Conservation (phyloP, 2,888 invertebrate species). For the Pristionchus arcanus region DNA sequence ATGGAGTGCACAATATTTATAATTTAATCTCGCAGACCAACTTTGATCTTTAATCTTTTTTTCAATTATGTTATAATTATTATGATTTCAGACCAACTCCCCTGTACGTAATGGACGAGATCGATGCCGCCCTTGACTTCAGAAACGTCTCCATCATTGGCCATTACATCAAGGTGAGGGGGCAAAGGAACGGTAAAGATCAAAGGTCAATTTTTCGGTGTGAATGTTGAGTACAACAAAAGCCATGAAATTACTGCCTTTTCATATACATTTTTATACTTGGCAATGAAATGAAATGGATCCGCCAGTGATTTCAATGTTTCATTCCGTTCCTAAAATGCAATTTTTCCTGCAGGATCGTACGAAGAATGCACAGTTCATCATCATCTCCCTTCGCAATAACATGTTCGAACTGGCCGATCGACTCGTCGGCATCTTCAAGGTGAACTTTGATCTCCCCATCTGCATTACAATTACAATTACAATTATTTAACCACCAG, state of each 20-base stretch:
- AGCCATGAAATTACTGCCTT: no score
- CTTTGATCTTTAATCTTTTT: no score
- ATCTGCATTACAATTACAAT: no score
- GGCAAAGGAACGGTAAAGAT: background rate
- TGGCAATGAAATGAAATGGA: no score
- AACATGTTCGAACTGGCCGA: slow-evolving; percentile 98
- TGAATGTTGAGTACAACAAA: no score
- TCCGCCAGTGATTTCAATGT: background rate
- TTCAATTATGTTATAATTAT: background rate
- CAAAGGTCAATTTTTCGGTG: background rate
- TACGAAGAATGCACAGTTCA: slow-evolving; percentile 97
- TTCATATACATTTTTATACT: no score
- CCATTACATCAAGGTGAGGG: slow-evolving; percentile 91
- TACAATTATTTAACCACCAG: no score
- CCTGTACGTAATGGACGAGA: slow-evolving; percentile 98
- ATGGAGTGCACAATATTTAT: no score
- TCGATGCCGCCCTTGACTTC: slow-evolving; percentile 97
- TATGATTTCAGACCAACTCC: slow-evolving; percentile 89
- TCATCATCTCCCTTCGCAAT: slow-evolving; percentile 95
- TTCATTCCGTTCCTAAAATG: background rate
- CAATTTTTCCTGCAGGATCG: slow-evolving; percentile 85
- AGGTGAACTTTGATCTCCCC: slow-evolving; percentile 82
- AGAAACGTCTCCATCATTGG: slow-evolving; percentile 98
- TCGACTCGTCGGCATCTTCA: slow-evolving; percentile 94
- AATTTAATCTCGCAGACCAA: no score